phyloP scores from a whole-genome alignment of 2,888 invertebrate genomes.

The Platycheirus rosarum region DNA sequence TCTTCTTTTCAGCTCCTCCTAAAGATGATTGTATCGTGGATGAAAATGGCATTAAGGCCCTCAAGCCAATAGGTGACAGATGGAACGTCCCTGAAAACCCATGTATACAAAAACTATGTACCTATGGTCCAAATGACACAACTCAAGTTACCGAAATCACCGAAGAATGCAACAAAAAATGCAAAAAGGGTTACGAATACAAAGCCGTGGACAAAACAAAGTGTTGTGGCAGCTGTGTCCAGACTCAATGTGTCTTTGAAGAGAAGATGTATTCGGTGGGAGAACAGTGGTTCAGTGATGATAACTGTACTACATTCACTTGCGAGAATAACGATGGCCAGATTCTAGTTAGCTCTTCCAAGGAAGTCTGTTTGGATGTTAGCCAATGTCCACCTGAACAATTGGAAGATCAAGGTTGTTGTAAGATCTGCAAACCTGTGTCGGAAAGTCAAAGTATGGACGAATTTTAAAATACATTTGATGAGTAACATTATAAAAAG shows the following conservation, averaged over 20 bases:
- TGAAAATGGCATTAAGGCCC: slow-evolving; percentile 78
- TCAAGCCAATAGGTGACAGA: slow-evolving; percentile 82
- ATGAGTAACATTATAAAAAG: neutral
- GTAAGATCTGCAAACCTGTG: slow-evolving; percentile 85
- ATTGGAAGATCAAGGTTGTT: slow-evolving; percentile 87
- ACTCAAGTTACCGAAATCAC: slow-evolving; percentile 77
- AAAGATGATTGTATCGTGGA: slow-evolving; percentile 80
- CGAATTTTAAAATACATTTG: neutral
- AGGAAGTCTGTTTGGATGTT: slow-evolving; percentile 86
- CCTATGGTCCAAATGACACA: slow-evolving; percentile 79
- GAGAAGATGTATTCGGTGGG: slow-evolving; percentile 83
- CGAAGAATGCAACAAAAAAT: slow-evolving; percentile 78
- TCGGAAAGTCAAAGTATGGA: slow-evolving; percentile 83
- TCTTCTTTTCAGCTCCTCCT: slow-evolving; percentile 78
- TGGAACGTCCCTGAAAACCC: slow-evolving; percentile 83
- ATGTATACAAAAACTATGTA: slow-evolving; percentile 81
- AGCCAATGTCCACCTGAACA: slow-evolving; percentile 84
- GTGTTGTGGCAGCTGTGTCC: slow-evolving; percentile 88
- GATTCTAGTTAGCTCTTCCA: slow-evolving; percentile 84
- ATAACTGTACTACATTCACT: slow-evolving; percentile 86
- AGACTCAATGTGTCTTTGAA: slow-evolving; percentile 84
- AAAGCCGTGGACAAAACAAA: slow-evolving; percentile 77
- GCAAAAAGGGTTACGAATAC: slow-evolving; percentile 85
- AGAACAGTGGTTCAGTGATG: slow-evolving; percentile 85
- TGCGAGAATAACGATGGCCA: slow-evolving; percentile 83